Evolutionary conservation across 2,797 vertebrate species (phyloP).

Genomic region (Acrocephalus scirpaceus): DNA sequence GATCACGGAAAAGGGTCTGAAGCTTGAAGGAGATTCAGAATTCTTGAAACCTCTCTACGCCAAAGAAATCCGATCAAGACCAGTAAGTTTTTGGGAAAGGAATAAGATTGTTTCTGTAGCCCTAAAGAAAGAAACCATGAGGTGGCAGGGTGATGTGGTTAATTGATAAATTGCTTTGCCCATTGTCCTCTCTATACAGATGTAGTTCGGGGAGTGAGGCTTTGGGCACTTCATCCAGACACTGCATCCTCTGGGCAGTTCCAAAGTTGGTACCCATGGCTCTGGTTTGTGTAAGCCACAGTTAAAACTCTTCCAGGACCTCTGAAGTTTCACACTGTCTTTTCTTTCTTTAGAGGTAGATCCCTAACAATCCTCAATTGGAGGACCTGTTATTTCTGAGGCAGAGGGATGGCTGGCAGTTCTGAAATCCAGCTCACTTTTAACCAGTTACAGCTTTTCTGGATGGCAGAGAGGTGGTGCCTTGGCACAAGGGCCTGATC

Average conservation of each 20-base stretch:
- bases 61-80: constrained; percentile 99
- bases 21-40: constrained; percentile 95
- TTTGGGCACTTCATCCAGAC: too few species aligned
- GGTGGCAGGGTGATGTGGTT: background rate
- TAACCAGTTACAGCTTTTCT: background rate
- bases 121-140: background rate
- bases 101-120: background rate
- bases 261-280: background rate
- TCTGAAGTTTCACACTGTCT: background rate
- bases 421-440: background rate
- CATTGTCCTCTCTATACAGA: background rate
- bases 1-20: constrained; percentile 96
- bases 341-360: background rate
- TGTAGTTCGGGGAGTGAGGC: background rate
- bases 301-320: background rate
- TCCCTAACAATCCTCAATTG: background rate
- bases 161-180: background rate
- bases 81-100: constrained; percentile 82
- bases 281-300: background rate
- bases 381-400: background rate
- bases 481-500: background rate
- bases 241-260: background rate
- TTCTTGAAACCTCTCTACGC: constrained; percentile 98
- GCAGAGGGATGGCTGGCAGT: background rate
- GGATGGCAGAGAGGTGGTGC: background rate